phyloP scores from a whole-genome alignment of 2,113 vertebrate genomes.

The Cavia porcellus region DNA sequence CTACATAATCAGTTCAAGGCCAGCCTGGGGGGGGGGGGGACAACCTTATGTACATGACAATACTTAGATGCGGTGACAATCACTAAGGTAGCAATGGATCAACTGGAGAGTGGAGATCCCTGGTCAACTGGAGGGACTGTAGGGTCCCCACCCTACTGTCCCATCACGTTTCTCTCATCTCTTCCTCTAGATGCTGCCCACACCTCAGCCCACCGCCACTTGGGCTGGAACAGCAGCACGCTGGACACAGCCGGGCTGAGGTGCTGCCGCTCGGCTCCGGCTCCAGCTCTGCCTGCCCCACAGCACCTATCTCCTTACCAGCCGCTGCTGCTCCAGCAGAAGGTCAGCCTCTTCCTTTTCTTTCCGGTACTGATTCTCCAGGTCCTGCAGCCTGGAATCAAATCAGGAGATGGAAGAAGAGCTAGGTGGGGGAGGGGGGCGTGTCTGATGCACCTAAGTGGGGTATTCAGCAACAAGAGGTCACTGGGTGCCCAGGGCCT shows the following conservation, averaged over 20 bases:
- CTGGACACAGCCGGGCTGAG: neutral
- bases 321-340: conserved; percentile 93
- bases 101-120: neutral
- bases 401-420: neutral
- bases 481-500: neutral
- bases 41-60: neutral
- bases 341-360: conserved; percentile 95
- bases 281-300: neutral
- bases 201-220: neutral
- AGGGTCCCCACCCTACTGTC: neutral
- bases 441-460: neutral
- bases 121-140: neutral
- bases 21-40: neutral
- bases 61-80: neutral
- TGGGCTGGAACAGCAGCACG: neutral
- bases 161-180: neutral
- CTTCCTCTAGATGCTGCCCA: neutral
- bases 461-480: neutral
- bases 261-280: neutral
- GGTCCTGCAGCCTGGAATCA: conserved; percentile 90
- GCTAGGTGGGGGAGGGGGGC: neutral
- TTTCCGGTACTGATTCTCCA: conserved; percentile 93
- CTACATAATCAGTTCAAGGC: neutral
- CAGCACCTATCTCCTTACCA: conserved; percentile 85
- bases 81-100: neutral